Base-by-base conservation (phyloP, 2,888 invertebrate species). In the Nycteola revayana region DNA sequence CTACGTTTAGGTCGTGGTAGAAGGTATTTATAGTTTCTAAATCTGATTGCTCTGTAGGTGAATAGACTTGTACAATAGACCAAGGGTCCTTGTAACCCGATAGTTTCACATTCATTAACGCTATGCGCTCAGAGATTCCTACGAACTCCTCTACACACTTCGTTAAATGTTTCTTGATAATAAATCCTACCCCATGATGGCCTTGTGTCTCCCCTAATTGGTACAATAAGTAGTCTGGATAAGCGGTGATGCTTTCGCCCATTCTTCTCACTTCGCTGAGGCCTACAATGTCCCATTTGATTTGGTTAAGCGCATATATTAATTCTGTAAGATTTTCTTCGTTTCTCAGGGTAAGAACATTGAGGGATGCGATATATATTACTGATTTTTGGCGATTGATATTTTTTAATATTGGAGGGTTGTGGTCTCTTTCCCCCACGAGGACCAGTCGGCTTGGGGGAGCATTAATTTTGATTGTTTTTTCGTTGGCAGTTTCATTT, bases 111-210 rank as follows among this genome's bases (percentile, higher is more conserved):
- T 35, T 28, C 7, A 35, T 10, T 14, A 29, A 10, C 9, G 28
- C 34, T 24, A 33, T 33, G 27, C 28, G 27, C 9, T 33, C 33
- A 7, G 33, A 28, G 17, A 35, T 20, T n/a, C 34, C 29, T 35
- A 25, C 24, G 2, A 35, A 25, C 21, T 28, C 29, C 1, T 14
- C 22, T 1, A 35, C 25, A 10, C 18, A 10, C 9, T 25, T 22
- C 1, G 23, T 22, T 7, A 25, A 9, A 25, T 26, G 18, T 18
- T 21, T 7, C 24, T 35, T 32, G 11, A 34, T 25, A 9, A 34
- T 10, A 11, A 27, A 36, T 1, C 36, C 30, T 7, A 36, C 30
- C 2, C 30, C 36, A 7, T 27, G 10, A 20, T 26, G 26, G 7
- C 36, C 26, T 3, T 20, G 18, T 7, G 26, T 26, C 23, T 30